A percentile compares a stretch with the other conserved stretches of the same genome.
Conservation (phyloP, 2,888 invertebrate species). For the Platycheirus albimanus region DNA sequence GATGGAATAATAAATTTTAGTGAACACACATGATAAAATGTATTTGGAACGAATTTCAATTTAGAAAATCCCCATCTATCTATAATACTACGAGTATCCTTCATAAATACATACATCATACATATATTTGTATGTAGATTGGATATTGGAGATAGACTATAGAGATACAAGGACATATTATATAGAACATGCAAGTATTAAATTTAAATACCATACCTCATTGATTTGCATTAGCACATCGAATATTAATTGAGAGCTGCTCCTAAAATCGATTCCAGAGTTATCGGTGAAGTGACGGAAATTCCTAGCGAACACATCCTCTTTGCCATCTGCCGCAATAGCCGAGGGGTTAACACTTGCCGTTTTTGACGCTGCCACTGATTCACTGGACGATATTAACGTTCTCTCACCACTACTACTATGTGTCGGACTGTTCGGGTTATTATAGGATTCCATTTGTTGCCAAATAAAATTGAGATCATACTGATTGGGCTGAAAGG, state of each 20-base stretch:
- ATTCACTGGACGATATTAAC: constrained; percentile 43
- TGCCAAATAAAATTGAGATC: constrained; percentile 83
- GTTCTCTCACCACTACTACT: constrained; percentile 52
- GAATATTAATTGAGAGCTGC: constrained; percentile 95
- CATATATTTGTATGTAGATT: background rate
- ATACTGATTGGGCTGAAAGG: constrained; percentile 82
- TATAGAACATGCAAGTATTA: constrained; percentile 46
- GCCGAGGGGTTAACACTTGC: constrained; percentile 16
- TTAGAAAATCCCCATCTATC: constrained; percentile 47
- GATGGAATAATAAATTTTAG: constrained; percentile 67
- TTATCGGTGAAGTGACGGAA: constrained; percentile 82
- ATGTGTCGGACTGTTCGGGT: constrained; percentile 69
- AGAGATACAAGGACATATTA: background rate
- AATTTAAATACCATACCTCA: constrained; percentile 79
- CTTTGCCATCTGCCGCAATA: constrained; percentile 50
- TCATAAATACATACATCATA: background rate
- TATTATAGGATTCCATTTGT: constrained; percentile 80
- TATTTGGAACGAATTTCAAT: constrained; percentile 68
- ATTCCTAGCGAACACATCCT: constrained; percentile 80
- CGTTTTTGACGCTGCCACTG: constrained; percentile 39
- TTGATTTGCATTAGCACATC: constrained; percentile 92
- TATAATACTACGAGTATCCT: constrained; percentile 12
- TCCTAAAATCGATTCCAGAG: constrained; percentile 92
- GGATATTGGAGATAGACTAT: too few species aligned
- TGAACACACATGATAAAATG: constrained; percentile 55